Evolutionary conservation across 2,797 vertebrate genomes (phyloP).

Genomic region (Lemur catta): DNA sequence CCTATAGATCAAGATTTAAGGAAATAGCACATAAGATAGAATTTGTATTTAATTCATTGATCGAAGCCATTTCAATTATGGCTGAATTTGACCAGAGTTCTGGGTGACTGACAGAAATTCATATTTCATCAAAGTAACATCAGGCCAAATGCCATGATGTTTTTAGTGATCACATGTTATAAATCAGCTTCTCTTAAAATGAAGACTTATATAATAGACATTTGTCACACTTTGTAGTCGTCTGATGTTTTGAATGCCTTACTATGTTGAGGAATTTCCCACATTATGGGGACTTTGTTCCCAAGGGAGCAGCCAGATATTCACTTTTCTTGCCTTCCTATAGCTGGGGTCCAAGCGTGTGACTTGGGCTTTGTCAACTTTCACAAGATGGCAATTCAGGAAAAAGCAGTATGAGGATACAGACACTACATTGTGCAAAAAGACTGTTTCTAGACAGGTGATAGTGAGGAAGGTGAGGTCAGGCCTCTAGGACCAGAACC

Average conservation of each 20-base stretch:
- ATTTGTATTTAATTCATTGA: not conserved
- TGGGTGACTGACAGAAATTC: not conserved
- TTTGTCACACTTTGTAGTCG: not conserved
- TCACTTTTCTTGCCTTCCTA: not conserved
- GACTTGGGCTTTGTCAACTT: not conserved
- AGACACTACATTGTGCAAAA: not conserved
- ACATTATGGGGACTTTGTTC: not conserved
- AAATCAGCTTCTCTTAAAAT: not conserved
- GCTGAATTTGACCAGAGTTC: not conserved
- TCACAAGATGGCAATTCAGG: not conserved
- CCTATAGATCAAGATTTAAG: not conserved
- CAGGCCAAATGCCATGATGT: not conserved
- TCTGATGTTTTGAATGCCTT: not conserved
- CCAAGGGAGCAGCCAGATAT: not conserved
- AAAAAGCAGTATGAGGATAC: not conserved
- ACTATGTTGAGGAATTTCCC: not conserved
- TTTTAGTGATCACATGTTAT: not conserved
- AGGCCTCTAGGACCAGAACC: not conserved
- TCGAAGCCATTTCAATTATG: not conserved
- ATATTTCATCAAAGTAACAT: not conserved
- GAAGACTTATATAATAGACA: not conserved
- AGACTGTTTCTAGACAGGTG: not conserved
- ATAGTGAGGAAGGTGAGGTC: not conserved
- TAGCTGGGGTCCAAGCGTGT: not conserved
- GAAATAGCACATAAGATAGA: not conserved